These are phyloP conservation scores for Magallana gigas DNA, from an alignment of 1,140 invertebrate genomes.

Conservation along the genomic window DNA sequence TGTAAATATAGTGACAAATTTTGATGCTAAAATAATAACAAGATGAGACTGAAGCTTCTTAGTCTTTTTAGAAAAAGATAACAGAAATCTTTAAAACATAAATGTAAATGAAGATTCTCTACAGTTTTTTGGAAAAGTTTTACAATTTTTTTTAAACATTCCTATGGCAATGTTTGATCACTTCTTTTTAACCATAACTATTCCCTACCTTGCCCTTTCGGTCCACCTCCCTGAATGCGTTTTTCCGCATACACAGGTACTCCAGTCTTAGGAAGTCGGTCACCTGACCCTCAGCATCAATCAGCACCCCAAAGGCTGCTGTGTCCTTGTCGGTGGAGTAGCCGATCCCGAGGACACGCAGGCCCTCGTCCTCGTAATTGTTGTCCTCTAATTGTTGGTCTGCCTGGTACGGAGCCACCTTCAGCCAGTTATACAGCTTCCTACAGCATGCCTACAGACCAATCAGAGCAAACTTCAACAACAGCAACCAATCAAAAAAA, in stretches of 20 bases:
- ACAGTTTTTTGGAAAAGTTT: no score
- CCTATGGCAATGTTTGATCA: no score
- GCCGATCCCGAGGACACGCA: constrained; percentile 92
- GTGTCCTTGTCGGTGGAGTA: constrained; percentile 88
- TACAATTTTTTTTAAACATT: no score
- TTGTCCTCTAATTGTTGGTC: constrained; percentile 89
- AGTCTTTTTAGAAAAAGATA: no score
- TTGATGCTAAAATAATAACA: no score
- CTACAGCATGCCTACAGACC: constrained; percentile 86
- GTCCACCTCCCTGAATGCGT: constrained; percentile 87
- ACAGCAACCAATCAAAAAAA: no score
- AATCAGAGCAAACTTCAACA: no score
- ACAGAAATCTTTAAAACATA: no score
- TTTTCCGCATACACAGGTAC: constrained; percentile 90
- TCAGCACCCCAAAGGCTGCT: constrained; percentile 92
- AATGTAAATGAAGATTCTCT: no score
- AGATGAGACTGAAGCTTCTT: no score
- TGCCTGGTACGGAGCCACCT: constrained; percentile 91
- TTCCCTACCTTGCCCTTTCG: constrained; percentile 84
- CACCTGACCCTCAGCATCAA: constrained; percentile 94
- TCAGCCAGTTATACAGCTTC: constrained; percentile 94
- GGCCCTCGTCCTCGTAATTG: constrained; percentile 89
- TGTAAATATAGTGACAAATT: no score
- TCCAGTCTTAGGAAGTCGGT: constrained; percentile 93
- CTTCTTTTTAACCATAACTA: background rate